These are phyloP conservation scores for Cotesia glomerata DNA, from an alignment of 1,140 invertebrate genomes.

Conservation along the genomic window DNA sequence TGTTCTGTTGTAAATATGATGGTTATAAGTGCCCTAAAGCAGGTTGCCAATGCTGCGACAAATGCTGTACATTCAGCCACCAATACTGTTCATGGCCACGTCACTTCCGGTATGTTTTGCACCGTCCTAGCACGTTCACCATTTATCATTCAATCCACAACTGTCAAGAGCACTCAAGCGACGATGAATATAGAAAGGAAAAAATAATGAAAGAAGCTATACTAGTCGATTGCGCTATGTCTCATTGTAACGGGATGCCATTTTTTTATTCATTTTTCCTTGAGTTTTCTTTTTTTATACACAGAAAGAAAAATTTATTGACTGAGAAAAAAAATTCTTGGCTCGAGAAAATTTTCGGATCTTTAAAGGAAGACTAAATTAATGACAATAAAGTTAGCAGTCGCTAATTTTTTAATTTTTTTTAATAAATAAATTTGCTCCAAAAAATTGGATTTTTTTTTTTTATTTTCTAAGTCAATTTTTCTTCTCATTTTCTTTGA, in stretches of 20 bases:
- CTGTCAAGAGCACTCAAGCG: conserved; percentile 14
- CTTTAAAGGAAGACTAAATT: too few species aligned
- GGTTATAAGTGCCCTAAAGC: conserved; percentile 55
- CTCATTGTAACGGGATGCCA: not conserved
- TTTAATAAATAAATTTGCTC: too few species aligned
- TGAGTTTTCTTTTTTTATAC: not conserved
- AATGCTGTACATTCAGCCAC: conserved; percentile 56
- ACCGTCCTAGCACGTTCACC: not conserved
- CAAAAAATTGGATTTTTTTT: too few species aligned
- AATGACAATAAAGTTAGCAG: too few species aligned
- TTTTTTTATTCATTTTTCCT: not conserved
- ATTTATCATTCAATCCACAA: conserved; percentile 21
- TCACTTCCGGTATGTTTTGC: conserved; percentile 47
- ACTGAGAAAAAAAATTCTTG: too few species aligned
- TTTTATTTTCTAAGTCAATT: too few species aligned
- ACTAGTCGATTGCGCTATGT: conserved; percentile 1
- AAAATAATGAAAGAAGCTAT: not conserved
- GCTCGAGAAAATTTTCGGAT: too few species aligned
- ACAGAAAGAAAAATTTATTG: too few species aligned
- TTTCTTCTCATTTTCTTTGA: too few species aligned
- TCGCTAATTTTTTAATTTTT: too few species aligned
- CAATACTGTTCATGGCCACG: conserved; percentile 40
- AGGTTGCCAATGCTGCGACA: conserved; percentile 53
- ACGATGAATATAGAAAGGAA: conserved; percentile 19
- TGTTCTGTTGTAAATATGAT: conserved; percentile 40